phyloP scores from a whole-genome alignment of 2,888 invertebrate species.

The Sphecodes monilicornis region DNA sequence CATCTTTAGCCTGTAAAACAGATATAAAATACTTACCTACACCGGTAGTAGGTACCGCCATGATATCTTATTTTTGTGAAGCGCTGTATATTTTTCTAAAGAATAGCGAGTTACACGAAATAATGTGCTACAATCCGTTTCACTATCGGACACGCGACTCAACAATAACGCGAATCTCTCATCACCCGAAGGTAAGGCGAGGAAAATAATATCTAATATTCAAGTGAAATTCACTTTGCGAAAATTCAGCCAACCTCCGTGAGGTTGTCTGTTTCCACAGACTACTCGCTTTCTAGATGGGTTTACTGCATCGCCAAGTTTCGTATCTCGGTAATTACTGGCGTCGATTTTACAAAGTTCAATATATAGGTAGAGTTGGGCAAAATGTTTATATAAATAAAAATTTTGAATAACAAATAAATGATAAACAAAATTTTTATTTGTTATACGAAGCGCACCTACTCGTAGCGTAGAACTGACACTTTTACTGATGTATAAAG shows the following conservation, averaged over 20 bases:
- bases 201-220: conserved; percentile 70
- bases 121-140: conserved; percentile 38
- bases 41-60: conserved; percentile 96
- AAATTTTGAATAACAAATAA: too few relatives aligned
- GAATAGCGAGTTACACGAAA: conserved; percentile 53
- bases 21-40: conserved; percentile 89
- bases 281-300: conserved; percentile 67
- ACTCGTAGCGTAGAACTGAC: too few relatives aligned
- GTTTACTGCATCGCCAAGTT: conserved; percentile 32
- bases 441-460: too few relatives aligned
- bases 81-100: conserved; percentile 74
- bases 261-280: conserved; percentile 75
- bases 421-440: too few relatives aligned
- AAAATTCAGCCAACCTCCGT: conserved; percentile 78
- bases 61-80: conserved; percentile 85
- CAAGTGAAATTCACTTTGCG: conserved; percentile 74
- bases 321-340: conserved; percentile 12
- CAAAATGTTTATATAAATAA: too few relatives aligned
- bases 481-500: too few relatives aligned
- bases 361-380: too few relatives aligned
- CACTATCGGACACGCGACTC: conserved; percentile 43
- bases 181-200: conserved; percentile 63
- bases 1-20: conserved; percentile 46
- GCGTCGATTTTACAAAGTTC: conserved; percentile 21
- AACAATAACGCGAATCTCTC: conserved; percentile 61